Conservation (phyloP, 2,113 vertebrate species). For the Colistium nudipinnis region DNA sequence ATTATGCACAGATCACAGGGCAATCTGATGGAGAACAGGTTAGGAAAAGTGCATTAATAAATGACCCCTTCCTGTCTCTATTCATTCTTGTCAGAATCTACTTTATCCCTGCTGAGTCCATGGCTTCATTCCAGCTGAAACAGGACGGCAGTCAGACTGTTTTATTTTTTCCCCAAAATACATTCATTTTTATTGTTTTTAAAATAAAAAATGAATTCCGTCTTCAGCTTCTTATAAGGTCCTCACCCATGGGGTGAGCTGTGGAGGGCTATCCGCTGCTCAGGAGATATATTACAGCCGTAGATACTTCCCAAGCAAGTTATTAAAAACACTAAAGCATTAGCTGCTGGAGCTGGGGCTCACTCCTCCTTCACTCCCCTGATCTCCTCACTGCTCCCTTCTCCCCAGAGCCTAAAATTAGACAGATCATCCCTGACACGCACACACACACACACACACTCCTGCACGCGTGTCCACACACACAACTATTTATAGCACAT, state of each 20-base stretch:
- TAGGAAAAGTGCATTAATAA: slow-evolving; percentile 73
- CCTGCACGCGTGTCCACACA: slow-evolving; percentile 15
- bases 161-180: too few relatives aligned
- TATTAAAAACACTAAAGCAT: slow-evolving; percentile 77
- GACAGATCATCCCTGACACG: slow-evolving; percentile 60
- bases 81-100: slow-evolving; percentile 63
- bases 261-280: slow-evolving; percentile 58
- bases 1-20: slow-evolving; percentile 62
- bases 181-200: too few relatives aligned
- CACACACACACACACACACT: slow-evolving; percentile 22
- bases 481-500: slow-evolving; percentile 70
- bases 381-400: slow-evolving; percentile 58
- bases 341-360: slow-evolving; percentile 54
- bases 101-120: slow-evolving; percentile 36
- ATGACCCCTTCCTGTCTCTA: slow-evolving; percentile 60
- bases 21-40: slow-evolving; percentile 61
- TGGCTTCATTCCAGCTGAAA: slow-evolving; percentile 49
- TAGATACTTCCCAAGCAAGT: slow-evolving; percentile 56
- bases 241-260: slow-evolving; percentile 44
- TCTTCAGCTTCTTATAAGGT: slow-evolving; percentile 65
- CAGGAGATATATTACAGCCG: slow-evolving; percentile 61
- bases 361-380: slow-evolving; percentile 59
- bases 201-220: too few relatives aligned
- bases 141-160: slow-evolving; percentile 47
- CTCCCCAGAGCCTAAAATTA: slow-evolving; percentile 69